Conservation (phyloP, 2,888 invertebrate genomes). For the Apomyelois bistriatella region DNA sequence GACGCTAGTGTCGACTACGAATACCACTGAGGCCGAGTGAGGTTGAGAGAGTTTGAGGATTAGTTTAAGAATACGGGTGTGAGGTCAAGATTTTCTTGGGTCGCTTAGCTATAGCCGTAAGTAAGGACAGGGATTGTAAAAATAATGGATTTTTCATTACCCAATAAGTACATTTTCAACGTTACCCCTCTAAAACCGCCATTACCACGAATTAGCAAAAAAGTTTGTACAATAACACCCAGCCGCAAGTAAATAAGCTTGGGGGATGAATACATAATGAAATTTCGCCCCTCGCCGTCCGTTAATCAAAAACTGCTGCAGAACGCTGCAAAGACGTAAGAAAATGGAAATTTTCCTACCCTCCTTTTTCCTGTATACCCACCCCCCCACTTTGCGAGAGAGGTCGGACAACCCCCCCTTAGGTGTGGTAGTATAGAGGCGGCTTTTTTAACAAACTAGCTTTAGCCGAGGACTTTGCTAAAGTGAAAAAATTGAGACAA, state of each 20-base stretch:
- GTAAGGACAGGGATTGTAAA: too few relatives aligned
- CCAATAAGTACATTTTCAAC: neutral
- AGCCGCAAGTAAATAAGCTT: conserved; percentile 54
- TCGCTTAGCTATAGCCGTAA: too few relatives aligned
- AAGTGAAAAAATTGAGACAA: too few relatives aligned
- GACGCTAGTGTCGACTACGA: too few relatives aligned
- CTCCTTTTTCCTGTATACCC: conserved; percentile 78
- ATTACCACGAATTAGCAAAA: conserved; percentile 6
- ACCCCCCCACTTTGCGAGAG: conserved; percentile 37
- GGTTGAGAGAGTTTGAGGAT: too few relatives aligned
- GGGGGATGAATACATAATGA: conserved; percentile 76
- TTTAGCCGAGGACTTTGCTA: too few relatives aligned
- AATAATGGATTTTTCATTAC: neutral
- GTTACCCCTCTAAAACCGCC: neutral
- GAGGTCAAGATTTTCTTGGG: too few relatives aligned
- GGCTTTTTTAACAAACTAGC: conserved; percentile 30
- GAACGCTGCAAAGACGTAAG: conserved; percentile 55
- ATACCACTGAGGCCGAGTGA: too few relatives aligned
- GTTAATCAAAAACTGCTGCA: conserved; percentile 79
- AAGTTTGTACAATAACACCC: conserved; percentile 42
- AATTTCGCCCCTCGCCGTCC: conserved; percentile 72
- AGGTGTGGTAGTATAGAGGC: conserved; percentile 32
- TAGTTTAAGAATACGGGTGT: too few relatives aligned
- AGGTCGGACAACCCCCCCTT: conserved; percentile 59
- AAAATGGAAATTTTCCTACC: conserved; percentile 80